Evolutionary conservation across 1,140 invertebrate genomes (phyloP), one percentile per base, ranked within the genome.

Genomic region (Drosophila tropicalis): DNA sequence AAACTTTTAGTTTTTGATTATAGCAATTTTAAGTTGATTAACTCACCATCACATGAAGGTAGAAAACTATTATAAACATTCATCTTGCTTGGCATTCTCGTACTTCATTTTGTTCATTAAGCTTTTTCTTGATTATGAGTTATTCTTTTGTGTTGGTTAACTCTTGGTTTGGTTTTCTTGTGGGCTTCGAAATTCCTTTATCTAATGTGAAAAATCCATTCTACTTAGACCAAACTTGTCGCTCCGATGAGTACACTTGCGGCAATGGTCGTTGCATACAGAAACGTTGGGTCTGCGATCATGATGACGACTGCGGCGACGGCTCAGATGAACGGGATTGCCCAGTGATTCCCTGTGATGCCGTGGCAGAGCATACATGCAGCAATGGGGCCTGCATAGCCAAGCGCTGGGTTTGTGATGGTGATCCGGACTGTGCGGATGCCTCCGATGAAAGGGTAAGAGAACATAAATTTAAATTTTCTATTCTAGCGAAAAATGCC

Each of bases 191-290:
- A 15, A 17, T 39, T 34, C 17, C 17, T 40, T 54, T 63, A 51
- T 19, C 44, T 51, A 51, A 51, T 60, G 58, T 61, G 62, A 67
- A 29, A 29, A 29, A 44, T 13, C 0, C 25, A 51, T 29, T 36
- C 57, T 36, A 64, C 44, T 66, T 32, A 90, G 96, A 97, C 94
- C 96, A 96, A 82, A 97, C 96, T 1, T 98, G 97, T 91, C 95
- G 97, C 63, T 94, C 96, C 17, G 96, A 98, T 89, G 96, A 98
- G 91, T 98, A 97, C 90, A 97, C 96, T 2, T 98, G 97, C 92
- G 94, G 94, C 44, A 97, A 97, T 82, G 97, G 97, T 10, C 95
- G 96, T 70, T 98, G 97, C 91, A 97, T 98, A 70, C 96, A 97
- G 81, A 94, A 95, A 72, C 93, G 94, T 5, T 98, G 97, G 97